phyloP scores from a whole-genome alignment of 2,888 invertebrate genomes.

The Eupithecia exiguata region DNA sequence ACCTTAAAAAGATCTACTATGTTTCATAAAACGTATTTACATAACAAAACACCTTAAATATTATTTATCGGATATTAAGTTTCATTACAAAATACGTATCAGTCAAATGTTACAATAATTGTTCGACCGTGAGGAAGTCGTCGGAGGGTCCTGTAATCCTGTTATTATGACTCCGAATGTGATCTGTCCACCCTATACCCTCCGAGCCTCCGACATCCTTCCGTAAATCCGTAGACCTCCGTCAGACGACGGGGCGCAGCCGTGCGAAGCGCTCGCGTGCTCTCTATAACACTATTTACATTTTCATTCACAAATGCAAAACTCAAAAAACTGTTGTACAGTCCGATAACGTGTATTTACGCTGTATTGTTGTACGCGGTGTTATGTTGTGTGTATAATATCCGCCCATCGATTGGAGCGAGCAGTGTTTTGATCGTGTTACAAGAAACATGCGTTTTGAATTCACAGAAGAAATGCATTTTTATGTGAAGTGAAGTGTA shows the following conservation, averaged over 20 bases:
- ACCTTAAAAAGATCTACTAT: too few relatives aligned
- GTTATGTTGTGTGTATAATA: background rate
- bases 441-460: slow-evolving; percentile 3
- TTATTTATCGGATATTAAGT: too few relatives aligned
- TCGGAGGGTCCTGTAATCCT: background rate
- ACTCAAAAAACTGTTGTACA: background rate
- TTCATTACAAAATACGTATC: background rate
- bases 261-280: background rate
- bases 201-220: background rate
- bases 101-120: background rate
- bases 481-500: slow-evolving; percentile 21
- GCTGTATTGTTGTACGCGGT: background rate
- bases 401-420: slow-evolving; percentile 3
- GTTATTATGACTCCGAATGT: background rate
- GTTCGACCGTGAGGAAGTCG: background rate
- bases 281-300: slow-evolving; percentile 1
- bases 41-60: too few relatives aligned
- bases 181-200: background rate
- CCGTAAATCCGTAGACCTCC: background rate
- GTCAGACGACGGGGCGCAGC: background rate
- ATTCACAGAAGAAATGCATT: slow-evolving; percentile 12
- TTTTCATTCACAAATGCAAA: background rate
- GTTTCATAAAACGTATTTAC: too few relatives aligned
- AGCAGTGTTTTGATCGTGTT: slow-evolving; percentile 1
- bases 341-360: background rate